Evolutionary conservation across 2,888 invertebrate genomes (phyloP).

Genomic region (Drosophila parthenogenetica): DNA sequence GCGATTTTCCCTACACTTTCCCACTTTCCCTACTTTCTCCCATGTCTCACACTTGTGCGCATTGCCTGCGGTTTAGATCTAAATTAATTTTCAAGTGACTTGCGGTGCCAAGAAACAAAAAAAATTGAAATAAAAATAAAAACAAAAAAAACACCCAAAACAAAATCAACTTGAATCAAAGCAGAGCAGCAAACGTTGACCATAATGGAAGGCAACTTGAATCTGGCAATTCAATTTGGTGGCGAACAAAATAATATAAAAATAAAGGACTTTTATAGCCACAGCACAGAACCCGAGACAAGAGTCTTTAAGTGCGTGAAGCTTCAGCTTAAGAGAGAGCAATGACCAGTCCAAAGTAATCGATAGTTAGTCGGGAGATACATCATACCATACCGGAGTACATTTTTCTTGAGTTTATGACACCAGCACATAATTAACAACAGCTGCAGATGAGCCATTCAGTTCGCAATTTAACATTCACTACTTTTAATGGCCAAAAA

Average conservation of each 20-base stretch:
- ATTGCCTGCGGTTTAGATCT: conserved; percentile 66
- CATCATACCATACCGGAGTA: background rate
- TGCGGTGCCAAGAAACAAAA: conserved; percentile 12
- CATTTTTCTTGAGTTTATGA: conserved; percentile 24
- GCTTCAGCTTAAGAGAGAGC: conserved; percentile 12
- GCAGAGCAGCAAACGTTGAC: conserved; percentile 34
- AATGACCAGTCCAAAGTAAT: conserved; percentile 47
- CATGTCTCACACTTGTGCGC: conserved; percentile 29
- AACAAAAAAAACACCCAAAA: background rate
- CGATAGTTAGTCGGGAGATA: conserved; percentile 25
- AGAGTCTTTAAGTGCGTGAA: conserved; percentile 39
- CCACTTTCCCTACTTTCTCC: no score
- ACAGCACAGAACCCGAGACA: conserved; percentile 3
- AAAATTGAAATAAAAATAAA: background rate
- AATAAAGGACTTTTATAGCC: conserved; percentile 19
- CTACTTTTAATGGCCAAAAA: no score
- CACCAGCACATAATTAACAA: conserved; percentile 34
- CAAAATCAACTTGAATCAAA: conserved; percentile 37
- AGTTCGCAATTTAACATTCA: background rate
- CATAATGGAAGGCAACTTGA: conserved; percentile 23
- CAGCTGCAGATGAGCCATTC: conserved; percentile 7
- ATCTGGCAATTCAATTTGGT: conserved; percentile 46
- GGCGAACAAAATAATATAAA: background rate
- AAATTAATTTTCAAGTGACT: conserved; percentile 69
- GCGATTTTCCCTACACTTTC: conserved; percentile 4